Conservation (phyloP, 2,113 vertebrate genomes). For the Solenodon paradoxus region DNA sequence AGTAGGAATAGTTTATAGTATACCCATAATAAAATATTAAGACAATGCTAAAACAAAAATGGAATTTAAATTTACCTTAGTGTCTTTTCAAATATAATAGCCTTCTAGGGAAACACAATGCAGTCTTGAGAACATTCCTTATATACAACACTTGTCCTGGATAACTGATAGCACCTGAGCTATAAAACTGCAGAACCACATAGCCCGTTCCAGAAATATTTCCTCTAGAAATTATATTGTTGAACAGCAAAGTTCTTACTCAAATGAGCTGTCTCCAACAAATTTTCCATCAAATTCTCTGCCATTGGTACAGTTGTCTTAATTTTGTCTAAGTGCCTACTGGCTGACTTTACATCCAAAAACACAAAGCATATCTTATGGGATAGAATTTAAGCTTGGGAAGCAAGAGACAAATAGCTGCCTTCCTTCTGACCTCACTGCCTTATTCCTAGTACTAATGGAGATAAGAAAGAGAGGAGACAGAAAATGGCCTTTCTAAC, state of each 20-base stretch:
- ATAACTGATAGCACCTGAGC: slow-evolving; percentile 30
- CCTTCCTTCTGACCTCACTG: slow-evolving; percentile 24
- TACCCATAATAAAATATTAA: slow-evolving; percentile 47
- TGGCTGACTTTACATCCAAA: slow-evolving; percentile 58
- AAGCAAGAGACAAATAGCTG: slow-evolving; percentile 15
- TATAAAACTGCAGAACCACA: slow-evolving; percentile 36
- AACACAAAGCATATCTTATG: slow-evolving; percentile 22
- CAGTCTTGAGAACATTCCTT: slow-evolving; percentile 45
- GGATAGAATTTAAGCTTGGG: slow-evolving; percentile 41
- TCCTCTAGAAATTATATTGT: slow-evolving; percentile 51
- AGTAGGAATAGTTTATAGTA: slow-evolving; percentile 4
- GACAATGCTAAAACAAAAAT: slow-evolving; percentile 15
- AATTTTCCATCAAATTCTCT: slow-evolving; percentile 55
- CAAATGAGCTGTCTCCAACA: slow-evolving; percentile 47
- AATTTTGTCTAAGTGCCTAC: slow-evolving; percentile 60
- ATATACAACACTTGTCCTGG: slow-evolving; percentile 33
- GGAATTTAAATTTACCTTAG: slow-evolving; percentile 50
- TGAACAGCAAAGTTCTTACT: slow-evolving; percentile 57
- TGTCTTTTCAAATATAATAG: slow-evolving; percentile 27
- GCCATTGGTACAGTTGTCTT: slow-evolving; percentile 45
- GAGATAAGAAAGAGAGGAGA: not conserved
- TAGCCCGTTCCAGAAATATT: slow-evolving; percentile 40
- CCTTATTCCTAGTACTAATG: slow-evolving; percentile 14
- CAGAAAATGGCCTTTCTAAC: slow-evolving; percentile 24
- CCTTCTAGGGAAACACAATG: slow-evolving; percentile 51